phyloP scores from a whole-genome alignment of 2,888 invertebrate species.

The Lasioglossum morio region DNA sequence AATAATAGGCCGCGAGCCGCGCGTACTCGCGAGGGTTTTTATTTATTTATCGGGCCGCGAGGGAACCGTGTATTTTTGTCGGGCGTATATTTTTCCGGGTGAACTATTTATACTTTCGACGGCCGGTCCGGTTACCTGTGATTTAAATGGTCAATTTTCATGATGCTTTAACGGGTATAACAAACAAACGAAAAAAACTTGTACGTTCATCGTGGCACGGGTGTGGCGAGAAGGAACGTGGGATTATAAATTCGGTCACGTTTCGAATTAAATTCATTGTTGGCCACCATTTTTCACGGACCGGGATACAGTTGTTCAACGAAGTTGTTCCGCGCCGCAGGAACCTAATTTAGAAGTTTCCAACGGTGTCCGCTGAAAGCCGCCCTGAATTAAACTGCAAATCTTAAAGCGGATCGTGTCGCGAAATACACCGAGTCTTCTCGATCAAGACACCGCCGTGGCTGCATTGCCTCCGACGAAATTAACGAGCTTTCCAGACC shows the following conservation, averaged over 20 bases:
- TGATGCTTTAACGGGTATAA: background rate
- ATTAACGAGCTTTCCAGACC: background rate
- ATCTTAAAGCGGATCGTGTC: conserved; percentile 37
- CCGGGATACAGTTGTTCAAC: background rate
- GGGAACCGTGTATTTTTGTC: background rate
- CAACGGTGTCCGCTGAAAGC: conserved; percentile 10
- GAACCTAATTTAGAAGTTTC: conserved; percentile 20
- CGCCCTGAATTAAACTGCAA: conserved; percentile 32
- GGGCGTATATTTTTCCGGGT: background rate
- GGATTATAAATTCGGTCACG: background rate
- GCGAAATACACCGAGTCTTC: conserved; percentile 35
- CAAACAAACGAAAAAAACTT: background rate
- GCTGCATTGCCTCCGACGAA: background rate
- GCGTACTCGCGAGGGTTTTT: background rate
- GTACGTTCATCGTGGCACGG: background rate
- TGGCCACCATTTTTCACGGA: background rate
- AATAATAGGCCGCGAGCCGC: background rate
- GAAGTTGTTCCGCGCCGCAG: background rate
- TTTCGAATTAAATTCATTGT: conserved; percentile 6
- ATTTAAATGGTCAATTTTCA: conserved; percentile 8
- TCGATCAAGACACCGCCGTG: conserved; percentile 1
- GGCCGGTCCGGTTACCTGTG: background rate
- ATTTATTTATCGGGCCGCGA: conserved; percentile 8
- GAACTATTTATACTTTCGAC: background rate
- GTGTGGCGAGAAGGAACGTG: background rate